phyloP scores from a whole-genome alignment of 2,113 vertebrate genomes.

The Sitta europaea region DNA sequence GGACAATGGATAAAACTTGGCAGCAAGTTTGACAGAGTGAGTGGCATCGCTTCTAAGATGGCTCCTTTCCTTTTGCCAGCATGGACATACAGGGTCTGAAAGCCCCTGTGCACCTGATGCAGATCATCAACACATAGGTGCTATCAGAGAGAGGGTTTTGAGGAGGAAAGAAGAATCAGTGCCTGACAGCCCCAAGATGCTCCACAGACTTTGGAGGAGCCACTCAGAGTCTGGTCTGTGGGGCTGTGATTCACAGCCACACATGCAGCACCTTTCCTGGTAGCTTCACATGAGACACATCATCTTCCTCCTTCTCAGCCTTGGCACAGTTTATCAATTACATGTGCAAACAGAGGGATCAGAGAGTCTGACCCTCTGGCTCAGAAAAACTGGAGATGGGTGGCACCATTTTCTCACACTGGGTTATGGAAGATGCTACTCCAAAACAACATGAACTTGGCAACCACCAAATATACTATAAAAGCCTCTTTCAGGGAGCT shows the following conservation, averaged over 20 bases:
- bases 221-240: neutral
- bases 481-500: neutral
- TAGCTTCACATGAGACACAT: neutral
- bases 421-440: neutral
- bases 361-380: neutral
- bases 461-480: neutral
- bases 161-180: neutral
- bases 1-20: neutral
- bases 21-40: neutral
- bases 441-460: neutral
- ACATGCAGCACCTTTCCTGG: neutral
- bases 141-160: neutral
- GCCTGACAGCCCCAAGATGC: neutral
- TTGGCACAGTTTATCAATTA: neutral
- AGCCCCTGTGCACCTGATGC: neutral
- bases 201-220: neutral
- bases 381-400: neutral
- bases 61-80: neutral
- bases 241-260: neutral
- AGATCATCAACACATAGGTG: neutral
- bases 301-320: neutral
- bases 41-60: neutral
- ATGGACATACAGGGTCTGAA: neutral
- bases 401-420: neutral
- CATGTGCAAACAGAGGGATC: neutral